Conservation (phyloP, 2,797 vertebrate species). For the Tolypeutes matacus region DNA sequence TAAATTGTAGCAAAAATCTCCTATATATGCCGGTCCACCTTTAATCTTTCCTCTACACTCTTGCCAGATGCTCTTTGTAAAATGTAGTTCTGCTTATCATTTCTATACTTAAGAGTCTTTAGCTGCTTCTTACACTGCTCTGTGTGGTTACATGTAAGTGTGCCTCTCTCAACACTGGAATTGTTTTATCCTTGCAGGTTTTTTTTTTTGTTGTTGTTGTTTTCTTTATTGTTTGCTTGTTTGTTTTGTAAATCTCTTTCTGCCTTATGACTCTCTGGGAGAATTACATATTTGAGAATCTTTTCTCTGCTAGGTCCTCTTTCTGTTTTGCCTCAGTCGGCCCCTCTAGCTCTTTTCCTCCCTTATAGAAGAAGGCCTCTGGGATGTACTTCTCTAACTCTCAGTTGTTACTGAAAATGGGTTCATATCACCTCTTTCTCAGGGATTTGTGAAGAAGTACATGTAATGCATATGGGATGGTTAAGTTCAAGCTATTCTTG, state of each 20-base stretch:
- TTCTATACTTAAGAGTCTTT: neutral
- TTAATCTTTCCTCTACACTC: neutral
- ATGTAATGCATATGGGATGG: neutral
- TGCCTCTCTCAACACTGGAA: neutral
- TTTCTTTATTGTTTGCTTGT: neutral
- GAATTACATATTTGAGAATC: neutral
- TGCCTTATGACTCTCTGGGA: neutral
- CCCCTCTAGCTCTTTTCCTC: neutral
- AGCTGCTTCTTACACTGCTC: neutral
- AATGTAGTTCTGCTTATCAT: neutral
- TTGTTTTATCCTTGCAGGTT: neutral
- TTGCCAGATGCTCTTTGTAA: neutral
- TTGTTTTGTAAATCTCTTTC: neutral
- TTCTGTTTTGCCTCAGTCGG: too few relatives aligned
- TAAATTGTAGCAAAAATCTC: neutral
- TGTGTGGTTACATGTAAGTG: neutral
- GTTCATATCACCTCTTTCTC: neutral
- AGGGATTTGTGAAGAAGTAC: neutral
- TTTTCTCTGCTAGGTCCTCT: neutral
- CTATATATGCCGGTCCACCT: neutral
- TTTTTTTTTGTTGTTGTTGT: too few relatives aligned
- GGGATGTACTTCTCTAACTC: neutral
- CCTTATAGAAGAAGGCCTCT: neutral
- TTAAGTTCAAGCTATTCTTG: neutral
- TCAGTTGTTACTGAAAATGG: neutral